phyloP scores from a whole-genome alignment of 2,113 vertebrate genomes.

The Pseudolaguvia tuberculata region DNA sequence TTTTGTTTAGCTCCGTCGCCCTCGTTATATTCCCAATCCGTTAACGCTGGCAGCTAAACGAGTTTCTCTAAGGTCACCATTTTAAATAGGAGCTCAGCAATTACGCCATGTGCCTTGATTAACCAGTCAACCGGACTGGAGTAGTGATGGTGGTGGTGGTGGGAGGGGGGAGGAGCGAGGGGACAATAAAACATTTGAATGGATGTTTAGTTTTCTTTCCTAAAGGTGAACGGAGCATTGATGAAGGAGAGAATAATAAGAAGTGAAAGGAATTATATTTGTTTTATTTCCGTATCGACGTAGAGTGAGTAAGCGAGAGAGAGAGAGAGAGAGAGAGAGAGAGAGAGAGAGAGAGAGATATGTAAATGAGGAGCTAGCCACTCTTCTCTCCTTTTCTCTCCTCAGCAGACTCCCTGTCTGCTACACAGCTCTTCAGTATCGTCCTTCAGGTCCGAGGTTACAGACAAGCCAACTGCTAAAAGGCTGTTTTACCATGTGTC shows the following conservation, averaged over 20 bases:
- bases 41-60: constrained; percentile 43
- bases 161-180: constrained; percentile 20
- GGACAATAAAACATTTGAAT: constrained; percentile 44
- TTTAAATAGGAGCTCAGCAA: constrained; percentile 52
- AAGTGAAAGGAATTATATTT: constrained; percentile 3
- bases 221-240: constrained; percentile 22
- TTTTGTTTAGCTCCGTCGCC: constrained; percentile 40
- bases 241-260: constrained; percentile 4
- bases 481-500: constrained; percentile 34
- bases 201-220: constrained; percentile 15
- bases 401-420: constrained; percentile 38
- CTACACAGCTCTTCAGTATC: constrained; percentile 37
- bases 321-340: not conserved
- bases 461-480: constrained; percentile 47
- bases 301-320: too few species aligned
- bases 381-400: constrained; percentile 38
- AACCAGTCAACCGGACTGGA: constrained; percentile 34
- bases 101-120: constrained; percentile 43
- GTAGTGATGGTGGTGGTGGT: not conserved
- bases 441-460: constrained; percentile 53
- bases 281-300: not conserved
- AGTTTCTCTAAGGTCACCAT: constrained; percentile 49
- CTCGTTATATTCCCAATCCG: constrained; percentile 37
- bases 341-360: constrained; percentile 9
- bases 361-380: not conserved